Percentiles rank a stretch among this genome's conserved stretches.
These are phyloP conservation scores for Australoheros scitulus DNA, from an alignment of 2,113 vertebrate genomes.

Conservation along the genomic window DNA sequence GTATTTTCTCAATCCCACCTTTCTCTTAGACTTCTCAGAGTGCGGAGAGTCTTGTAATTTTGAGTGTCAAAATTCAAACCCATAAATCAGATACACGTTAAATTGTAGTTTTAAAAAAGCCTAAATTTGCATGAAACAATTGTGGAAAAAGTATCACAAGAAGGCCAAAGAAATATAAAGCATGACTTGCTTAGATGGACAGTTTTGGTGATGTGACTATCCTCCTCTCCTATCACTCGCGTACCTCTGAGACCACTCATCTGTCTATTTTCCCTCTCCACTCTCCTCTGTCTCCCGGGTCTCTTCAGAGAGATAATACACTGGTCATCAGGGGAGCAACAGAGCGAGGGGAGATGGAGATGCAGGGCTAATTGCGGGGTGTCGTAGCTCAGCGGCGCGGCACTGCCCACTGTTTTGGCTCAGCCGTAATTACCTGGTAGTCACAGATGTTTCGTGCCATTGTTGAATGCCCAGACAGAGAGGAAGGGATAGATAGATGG, in stretches of 20 bases:
- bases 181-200: constrained; percentile 3
- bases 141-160: neutral
- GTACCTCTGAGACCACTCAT: constrained; percentile 28
- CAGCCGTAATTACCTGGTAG: constrained; percentile 68
- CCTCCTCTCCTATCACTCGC: constrained; percentile 1
- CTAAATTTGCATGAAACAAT: neutral
- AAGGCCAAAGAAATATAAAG: neutral
- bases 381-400: constrained; percentile 34
- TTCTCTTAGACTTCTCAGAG: neutral
- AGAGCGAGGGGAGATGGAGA: constrained; percentile 45
- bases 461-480: constrained; percentile 54
- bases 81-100: neutral
- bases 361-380: constrained; percentile 68
- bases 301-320: constrained; percentile 52
- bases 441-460: constrained; percentile 66
- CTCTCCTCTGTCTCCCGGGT: constrained; percentile 23
- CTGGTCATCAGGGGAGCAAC: constrained; percentile 45
- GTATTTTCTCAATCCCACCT: neutral
- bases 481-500: constrained; percentile 33
- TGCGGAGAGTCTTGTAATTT: neutral
- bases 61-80: neutral
- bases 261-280: constrained; percentile 14
- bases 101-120: neutral
- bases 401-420: constrained; percentile 64
- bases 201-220: neutral